phyloP scores from a whole-genome alignment of 2,888 invertebrate species.

The Orthosia gothica region DNA sequence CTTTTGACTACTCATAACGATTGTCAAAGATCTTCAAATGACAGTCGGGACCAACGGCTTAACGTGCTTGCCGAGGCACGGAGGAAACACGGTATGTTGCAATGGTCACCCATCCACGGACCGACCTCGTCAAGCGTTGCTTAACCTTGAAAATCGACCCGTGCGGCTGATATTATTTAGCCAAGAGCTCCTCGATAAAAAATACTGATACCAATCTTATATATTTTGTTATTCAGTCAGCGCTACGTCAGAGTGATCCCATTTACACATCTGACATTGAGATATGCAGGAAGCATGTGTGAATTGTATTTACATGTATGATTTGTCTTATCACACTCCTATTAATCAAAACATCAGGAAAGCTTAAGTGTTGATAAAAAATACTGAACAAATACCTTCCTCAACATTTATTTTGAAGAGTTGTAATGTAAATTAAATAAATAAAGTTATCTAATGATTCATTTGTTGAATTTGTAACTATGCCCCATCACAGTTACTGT shows the following conservation, averaged over 20 bases:
- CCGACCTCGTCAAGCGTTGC: no score
- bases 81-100: no score
- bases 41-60: no score
- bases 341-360: constrained; percentile 28
- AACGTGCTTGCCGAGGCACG: no score
- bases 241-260: constrained; percentile 6
- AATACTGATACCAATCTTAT: not conserved
- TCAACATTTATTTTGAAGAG: constrained; percentile 19
- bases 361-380: constrained; percentile 15
- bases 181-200: no score
- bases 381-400: constrained; percentile 14
- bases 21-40: no score
- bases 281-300: constrained; percentile 21
- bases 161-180: no score
- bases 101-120: no score
- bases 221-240: constrained; percentile 16
- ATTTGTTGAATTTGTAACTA: constrained; percentile 17
- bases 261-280: constrained; percentile 32
- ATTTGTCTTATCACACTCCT: constrained; percentile 21
- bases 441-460: constrained; percentile 25
- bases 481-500: not conserved
- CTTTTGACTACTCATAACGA: no score
- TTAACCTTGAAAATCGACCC: no score
- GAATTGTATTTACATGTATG: constrained; percentile 32
- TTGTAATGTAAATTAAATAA: constrained; percentile 6